Evolutionary conservation across 2,888 invertebrate genomes (phyloP).

Genomic region (Allolobophora icterica): DNA sequence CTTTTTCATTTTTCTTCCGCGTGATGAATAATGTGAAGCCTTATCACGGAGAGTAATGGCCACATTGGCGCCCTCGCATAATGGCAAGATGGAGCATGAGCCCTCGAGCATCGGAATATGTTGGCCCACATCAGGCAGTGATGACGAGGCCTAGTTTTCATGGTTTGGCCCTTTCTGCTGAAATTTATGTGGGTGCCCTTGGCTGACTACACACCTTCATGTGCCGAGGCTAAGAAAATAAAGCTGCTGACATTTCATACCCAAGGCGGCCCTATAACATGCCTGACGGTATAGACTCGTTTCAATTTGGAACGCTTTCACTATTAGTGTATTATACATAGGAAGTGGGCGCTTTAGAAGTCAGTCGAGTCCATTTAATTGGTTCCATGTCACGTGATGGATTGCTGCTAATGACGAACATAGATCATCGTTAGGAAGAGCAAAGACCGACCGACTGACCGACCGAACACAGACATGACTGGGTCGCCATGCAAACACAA

Average conservation of each 20-base stretch:
- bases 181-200: too few relatives aligned
- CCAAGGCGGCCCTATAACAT: background rate
- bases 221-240: background rate
- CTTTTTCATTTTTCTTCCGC: background rate
- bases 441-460: background rate
- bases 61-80: too few relatives aligned
- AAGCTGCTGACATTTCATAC: background rate
- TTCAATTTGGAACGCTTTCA: background rate
- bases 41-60: background rate
- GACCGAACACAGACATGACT: background rate
- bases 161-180: too few relatives aligned
- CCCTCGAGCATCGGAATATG: too few relatives aligned
- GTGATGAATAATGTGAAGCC: background rate
- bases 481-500: background rate
- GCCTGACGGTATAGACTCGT: too few relatives aligned
- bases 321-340: background rate
- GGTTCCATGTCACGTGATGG: background rate
- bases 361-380: background rate
- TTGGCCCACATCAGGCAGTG: too few relatives aligned
- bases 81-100: too few relatives aligned
- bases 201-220: background rate
- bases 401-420: background rate
- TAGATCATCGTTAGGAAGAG: background rate
- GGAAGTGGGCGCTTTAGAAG: slow-evolving; percentile 9
- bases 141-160: too few relatives aligned